Evolutionary conservation across 1,140 invertebrate genomes (phyloP).

Genomic region (Drosophila yakuba): DNA sequence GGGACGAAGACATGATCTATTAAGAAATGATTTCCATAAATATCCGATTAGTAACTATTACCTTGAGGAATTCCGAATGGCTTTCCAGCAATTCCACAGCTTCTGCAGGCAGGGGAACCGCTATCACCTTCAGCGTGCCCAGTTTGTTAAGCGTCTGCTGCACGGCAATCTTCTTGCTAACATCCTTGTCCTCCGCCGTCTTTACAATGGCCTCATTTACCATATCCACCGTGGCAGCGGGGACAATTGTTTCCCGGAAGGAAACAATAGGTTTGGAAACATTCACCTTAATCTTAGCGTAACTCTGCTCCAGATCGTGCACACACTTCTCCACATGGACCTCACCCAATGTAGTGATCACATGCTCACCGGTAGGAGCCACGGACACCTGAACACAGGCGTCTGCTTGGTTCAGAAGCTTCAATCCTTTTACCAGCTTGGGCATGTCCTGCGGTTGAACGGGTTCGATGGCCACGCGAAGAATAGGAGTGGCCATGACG

Average conservation of each 20-base stretch:
- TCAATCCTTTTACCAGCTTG: slow-evolving; percentile 90
- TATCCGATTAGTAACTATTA: slow-evolving; percentile 16
- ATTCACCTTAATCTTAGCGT: slow-evolving; percentile 94
- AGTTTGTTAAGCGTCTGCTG: slow-evolving; percentile 90
- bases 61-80: slow-evolving; percentile 86
- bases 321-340: slow-evolving; percentile 98
- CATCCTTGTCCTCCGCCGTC: slow-evolving; percentile 86
- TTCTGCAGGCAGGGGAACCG: slow-evolving; percentile 91
- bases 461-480: slow-evolving; percentile 97
- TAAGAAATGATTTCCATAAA: not conserved
- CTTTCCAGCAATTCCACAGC: slow-evolving; percentile 88
- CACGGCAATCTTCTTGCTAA: slow-evolving; percentile 86
- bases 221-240: slow-evolving; percentile 93
- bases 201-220: slow-evolving; percentile 93
- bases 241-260: slow-evolving; percentile 96
- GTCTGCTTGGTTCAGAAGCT: slow-evolving; percentile 88
- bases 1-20: not conserved
- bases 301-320: slow-evolving; percentile 92
- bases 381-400: slow-evolving; percentile 95
- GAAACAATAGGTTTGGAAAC: slow-evolving; percentile 98
- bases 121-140: slow-evolving; percentile 91
- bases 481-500: slow-evolving; percentile 93
- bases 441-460: slow-evolving; percentile 92
- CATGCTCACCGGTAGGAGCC: slow-evolving; percentile 97
- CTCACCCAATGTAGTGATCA: slow-evolving; percentile 98